A percentile compares a stretch with the other conserved stretches of the same genome.
Evolutionary conservation across 2,113 vertebrate genomes (phyloP).

Genomic region (Eurypyga helias): DNA sequence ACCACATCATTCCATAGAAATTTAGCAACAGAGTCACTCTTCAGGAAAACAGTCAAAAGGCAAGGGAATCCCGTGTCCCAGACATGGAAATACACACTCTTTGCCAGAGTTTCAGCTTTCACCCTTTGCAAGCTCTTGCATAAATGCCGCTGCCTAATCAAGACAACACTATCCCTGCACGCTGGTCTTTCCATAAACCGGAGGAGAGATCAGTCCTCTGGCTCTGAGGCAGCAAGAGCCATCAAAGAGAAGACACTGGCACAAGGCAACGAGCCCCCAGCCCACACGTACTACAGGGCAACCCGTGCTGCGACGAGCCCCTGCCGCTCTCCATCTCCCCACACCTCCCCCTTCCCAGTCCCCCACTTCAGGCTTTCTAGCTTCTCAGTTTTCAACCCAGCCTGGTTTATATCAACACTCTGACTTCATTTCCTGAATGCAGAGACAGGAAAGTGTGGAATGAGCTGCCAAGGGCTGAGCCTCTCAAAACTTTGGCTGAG

Average conservation of each 20-base stretch:
- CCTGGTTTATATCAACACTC: conserved; percentile 76
- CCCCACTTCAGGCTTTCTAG: conserved; percentile 13
- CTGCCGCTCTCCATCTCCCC: not conserved
- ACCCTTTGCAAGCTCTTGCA: not conserved
- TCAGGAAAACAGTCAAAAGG: not conserved
- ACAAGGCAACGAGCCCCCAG: not conserved
- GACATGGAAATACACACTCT: not conserved
- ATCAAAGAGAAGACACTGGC: not conserved
- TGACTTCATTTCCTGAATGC: conserved; percentile 82
- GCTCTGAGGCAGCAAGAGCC: not conserved
- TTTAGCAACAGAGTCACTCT: not conserved
- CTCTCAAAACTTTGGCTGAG: conserved; percentile 73
- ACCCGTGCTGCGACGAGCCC: not conserved
- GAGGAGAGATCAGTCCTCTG: not conserved
- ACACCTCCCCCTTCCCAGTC: not conserved
- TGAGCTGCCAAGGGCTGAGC: conserved; percentile 49
- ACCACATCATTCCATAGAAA: not conserved
- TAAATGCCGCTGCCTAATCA: not conserved
- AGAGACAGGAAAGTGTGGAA: conserved; percentile 68
- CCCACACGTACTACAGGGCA: not conserved
- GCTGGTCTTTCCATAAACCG: not conserved
- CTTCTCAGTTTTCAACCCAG: conserved; percentile 65
- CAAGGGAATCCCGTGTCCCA: conserved; percentile 16
- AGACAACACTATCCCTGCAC: not conserved
- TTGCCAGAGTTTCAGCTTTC: conserved; percentile 31